Evolutionary conservation across 2,797 vertebrate genomes (phyloP).

Genomic region (Myotis daubentonii): DNA sequence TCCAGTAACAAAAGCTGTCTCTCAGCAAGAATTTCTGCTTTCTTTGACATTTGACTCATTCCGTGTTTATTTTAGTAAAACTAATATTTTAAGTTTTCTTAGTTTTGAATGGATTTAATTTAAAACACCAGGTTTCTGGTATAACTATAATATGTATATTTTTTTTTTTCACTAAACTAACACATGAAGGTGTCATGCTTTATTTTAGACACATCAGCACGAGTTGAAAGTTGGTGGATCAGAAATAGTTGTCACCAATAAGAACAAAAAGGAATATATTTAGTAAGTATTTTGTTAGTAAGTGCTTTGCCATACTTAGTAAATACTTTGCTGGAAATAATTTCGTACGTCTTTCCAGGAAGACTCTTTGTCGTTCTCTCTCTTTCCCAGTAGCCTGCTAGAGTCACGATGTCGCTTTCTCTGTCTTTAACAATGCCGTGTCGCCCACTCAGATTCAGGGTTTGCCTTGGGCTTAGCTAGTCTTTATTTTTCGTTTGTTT

Average conservation of each 20-base stretch:
- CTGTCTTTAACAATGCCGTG: neutral
- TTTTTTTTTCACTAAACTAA: constrained; percentile 53
- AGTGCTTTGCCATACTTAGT: neutral
- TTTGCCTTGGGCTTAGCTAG: neutral
- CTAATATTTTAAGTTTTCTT: constrained; percentile 62
- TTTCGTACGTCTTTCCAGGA: neutral
- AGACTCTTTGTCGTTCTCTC: neutral
- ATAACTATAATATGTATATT: neutral
- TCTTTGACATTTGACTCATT: constrained; percentile 46
- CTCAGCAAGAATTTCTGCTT: constrained; percentile 14
- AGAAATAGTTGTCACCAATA: constrained; percentile 95
- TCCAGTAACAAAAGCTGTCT: neutral
- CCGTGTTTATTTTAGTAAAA: constrained; percentile 52
- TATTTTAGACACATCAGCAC: constrained; percentile 95
- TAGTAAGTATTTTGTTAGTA: constrained; percentile 88
- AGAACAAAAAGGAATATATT: constrained; percentile 98
- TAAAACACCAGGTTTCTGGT: constrained; percentile 53
- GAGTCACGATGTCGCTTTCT: neutral
- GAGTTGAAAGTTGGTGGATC: constrained; percentile 93
- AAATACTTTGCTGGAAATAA: neutral
- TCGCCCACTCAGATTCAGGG: neutral
- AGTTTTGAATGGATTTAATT: constrained; percentile 64
- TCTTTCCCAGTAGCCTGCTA: neutral
- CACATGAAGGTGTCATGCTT: constrained; percentile 44
- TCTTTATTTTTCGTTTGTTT: constrained; percentile 29